Percentiles rank a stretch among this genome's conserved stretches.
Conservation (phyloP, 2,797 vertebrate species). For the Limosa lapponica region DNA sequence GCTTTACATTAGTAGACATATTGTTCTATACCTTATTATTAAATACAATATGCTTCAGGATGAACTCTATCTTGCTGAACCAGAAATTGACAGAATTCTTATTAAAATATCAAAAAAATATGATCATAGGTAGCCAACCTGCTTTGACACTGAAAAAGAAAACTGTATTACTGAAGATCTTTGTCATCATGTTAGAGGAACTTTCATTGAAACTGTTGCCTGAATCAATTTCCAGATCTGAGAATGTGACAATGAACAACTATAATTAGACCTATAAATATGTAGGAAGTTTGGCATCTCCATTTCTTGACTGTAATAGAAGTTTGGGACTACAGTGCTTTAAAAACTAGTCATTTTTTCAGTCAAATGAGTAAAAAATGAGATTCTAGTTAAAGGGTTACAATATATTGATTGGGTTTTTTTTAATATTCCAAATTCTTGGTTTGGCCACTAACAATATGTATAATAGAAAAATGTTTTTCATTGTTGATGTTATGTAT, state of each 20-base stretch:
- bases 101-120: not conserved
- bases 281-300: not conserved
- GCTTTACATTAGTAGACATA: not conserved
- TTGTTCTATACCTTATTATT: not conserved
- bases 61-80: not conserved
- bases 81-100: not conserved
- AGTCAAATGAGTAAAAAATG: not conserved
- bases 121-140: not conserved
- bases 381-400: not conserved
- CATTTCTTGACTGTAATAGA: not conserved
- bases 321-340: not conserved
- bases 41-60: not conserved
- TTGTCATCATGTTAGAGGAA: not conserved
- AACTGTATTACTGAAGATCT: not conserved
- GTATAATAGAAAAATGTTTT: not conserved
- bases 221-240: not conserved
- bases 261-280: not conserved
- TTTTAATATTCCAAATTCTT: not conserved
- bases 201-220: not conserved
- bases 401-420: not conserved
- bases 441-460: not conserved
- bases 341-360: not conserved
- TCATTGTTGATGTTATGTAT: not conserved
- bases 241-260: not conserved
- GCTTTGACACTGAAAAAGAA: not conserved